Base-by-base conservation (phyloP, 2,797 vertebrate genomes). In the Tragelaphus oryx region DNA sequence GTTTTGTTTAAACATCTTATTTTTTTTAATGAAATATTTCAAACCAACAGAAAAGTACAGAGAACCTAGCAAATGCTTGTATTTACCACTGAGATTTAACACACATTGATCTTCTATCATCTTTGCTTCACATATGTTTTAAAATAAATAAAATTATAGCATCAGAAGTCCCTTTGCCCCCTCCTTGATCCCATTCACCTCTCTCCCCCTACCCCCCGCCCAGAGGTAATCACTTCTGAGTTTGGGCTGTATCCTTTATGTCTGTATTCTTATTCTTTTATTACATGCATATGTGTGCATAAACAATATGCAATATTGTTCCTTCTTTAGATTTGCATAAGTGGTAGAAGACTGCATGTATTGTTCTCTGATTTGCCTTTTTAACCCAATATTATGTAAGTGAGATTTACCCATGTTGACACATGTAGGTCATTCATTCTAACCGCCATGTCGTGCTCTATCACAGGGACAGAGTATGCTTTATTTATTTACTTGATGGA, bases 1-100 rank as follows among this genome's bases (percentile, higher is more conserved):
- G 54, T 89, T 95, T 94, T 97, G 68, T 96, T 92, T 80, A 96
- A 91, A 86, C 28, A 30, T 91, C 52, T 91, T 74, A 44, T 93
- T 75, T 94, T 60, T 93, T 93, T 55, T 79, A 88, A 95, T 50
- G 57, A 95, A 94, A 57, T 83, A 93, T 87, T 96, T 93, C 44
- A 91, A 92, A 62, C 48, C 78, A 76, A 87, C 44, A 87, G 46
- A 90, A 75, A 95, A 80, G 46, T 57, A 60, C 14, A 68, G 71
- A 89, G 62, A 81, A 68, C 55, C 37, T 75, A 90, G 52, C n/a
- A 91, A 86, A 90, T 93, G 96, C 26, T 18, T 8, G 46, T 54
- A 87, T 82, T 62, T 75, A n/a, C 37, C 44, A 79, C 10, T 26
- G 59, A 91, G 50, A 80, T 55, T 59, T 85, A 91, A 71, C 22